Evolutionary conservation across 2,113 vertebrate genomes (phyloP).

Genomic region (Marcusenius ussheri): DNA sequence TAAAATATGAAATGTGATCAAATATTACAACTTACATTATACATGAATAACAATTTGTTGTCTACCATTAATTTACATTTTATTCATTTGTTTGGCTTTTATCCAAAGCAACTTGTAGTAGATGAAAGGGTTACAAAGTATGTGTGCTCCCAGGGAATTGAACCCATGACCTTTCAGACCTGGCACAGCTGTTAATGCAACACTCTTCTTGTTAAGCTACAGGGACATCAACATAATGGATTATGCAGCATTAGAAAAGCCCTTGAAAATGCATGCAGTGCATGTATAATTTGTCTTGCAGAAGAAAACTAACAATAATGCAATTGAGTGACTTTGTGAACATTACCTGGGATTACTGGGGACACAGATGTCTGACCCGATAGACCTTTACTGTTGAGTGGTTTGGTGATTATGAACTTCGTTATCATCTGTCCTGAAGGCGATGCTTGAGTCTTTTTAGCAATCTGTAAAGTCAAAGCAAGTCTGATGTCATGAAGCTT

Average conservation of each 20-base stretch:
- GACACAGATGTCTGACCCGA: slow-evolving; percentile 75
- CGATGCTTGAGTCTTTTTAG: slow-evolving; percentile 84
- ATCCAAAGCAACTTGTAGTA: background rate
- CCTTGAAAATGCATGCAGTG: background rate
- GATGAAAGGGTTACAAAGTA: background rate
- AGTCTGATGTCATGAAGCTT: slow-evolving; percentile 3
- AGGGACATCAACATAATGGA: background rate
- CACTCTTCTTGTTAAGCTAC: background rate
- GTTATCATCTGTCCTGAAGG: slow-evolving; percentile 85
- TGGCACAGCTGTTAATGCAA: background rate
- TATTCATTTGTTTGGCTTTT: background rate
- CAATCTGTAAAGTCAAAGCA: slow-evolving; percentile 68
- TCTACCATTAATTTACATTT: background rate
- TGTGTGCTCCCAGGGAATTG: background rate
- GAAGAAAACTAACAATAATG: background rate
- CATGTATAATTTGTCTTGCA: background rate
- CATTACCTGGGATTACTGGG: slow-evolving; percentile 76
- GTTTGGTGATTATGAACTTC: slow-evolving; percentile 94
- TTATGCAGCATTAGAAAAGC: background rate
- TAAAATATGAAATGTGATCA: background rate
- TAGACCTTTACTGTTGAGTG: slow-evolving; percentile 88
- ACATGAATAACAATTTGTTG: background rate
- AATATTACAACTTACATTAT: background rate
- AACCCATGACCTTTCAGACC: background rate
- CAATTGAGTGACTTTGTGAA: background rate